Evolutionary conservation across 2,888 invertebrate species (phyloP), one percentile per base, ranked within the genome.

Genomic region (Lutraria lutraria): DNA sequence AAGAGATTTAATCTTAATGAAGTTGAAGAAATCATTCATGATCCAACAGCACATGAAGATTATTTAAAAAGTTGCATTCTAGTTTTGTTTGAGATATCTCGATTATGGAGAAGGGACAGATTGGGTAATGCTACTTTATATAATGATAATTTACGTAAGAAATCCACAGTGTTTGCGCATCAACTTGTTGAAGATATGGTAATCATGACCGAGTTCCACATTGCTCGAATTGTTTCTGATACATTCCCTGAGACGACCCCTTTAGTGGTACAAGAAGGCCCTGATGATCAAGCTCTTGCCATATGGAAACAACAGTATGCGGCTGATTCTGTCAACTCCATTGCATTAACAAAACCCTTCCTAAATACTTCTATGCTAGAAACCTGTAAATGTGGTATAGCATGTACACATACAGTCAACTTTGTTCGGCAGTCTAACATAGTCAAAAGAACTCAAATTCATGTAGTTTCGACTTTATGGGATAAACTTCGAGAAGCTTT

Each of bases 151-250:
- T 90, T 88, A 43, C 83, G 85, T 21, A 89, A 89, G 52, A 93
- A 90, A 52, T 56, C 90, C 15, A 84, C 93, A n/a, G 93, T 94
- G 2, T 91, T 95, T 31, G 94, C 95, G 2, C 92, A 94, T 80
- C 90, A 92, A 81, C 85, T 96, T 90, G 92, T 95, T n/a, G 94
- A 95, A 85, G 96, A 96, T 92, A 90, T 96, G 63, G 91, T 94
- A 91, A 92, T 96, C 19, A 94, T 93, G 88, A 93, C 95, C 21
- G 95, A 95, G 90, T 91, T 91, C 63, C 93, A 95, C 83, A 93
- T 96, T 10, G 96, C 95, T 0, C 90, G 91, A 63, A 89, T 94
- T 31, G 92, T 96, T 52, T 76, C 93, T 19, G 85, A 89, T 13
- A 89, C 83, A 12, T 95, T 93, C 86, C 95, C 95, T 0, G 88